Evolutionary conservation across 2,888 invertebrate species (phyloP).

Genomic region (Matsumyia berberina): DNA sequence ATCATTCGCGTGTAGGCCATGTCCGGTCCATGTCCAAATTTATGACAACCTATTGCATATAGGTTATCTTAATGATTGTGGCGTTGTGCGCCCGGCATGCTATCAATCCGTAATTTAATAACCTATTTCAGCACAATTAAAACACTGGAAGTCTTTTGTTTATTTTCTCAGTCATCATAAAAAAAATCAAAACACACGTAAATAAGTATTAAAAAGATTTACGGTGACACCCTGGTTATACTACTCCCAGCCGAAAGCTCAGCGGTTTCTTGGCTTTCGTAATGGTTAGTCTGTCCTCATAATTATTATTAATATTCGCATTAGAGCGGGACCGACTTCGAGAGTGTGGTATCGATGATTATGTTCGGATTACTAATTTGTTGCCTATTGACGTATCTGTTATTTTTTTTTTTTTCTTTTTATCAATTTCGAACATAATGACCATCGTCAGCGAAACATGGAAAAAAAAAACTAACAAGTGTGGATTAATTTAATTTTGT

Average conservation of each 20-base stretch:
- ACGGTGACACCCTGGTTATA: slow-evolving; percentile 29
- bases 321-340: slow-evolving; percentile 4
- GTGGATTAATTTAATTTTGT: slow-evolving; percentile 41
- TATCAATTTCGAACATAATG: slow-evolving; percentile 15
- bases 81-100: slow-evolving; percentile 19
- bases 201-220: slow-evolving; percentile 44
- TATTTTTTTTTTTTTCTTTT: slow-evolving; percentile 12
- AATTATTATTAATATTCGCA: slow-evolving; percentile 45
- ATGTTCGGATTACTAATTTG: slow-evolving; percentile 47
- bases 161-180: slow-evolving; percentile 15
- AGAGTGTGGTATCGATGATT: slow-evolving; percentile 20
- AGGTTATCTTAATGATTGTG: slow-evolving; percentile 36
- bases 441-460: slow-evolving; percentile 10
- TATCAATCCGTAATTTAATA: slow-evolving; percentile 30
- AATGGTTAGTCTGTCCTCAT: slow-evolving; percentile 13
- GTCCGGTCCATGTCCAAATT: slow-evolving; percentile 24
- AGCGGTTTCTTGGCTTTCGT: neutral
- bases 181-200: slow-evolving; percentile 32
- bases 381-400: slow-evolving; percentile 34
- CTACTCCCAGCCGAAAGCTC: slow-evolving; percentile 9
- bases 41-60: slow-evolving; percentile 4
- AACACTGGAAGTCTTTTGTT: slow-evolving; percentile 14
- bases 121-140: neutral
- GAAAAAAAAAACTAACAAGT: slow-evolving; percentile 22
- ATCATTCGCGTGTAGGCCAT: slow-evolving; percentile 46